These are phyloP conservation scores for Nomada ferruginata DNA, from an alignment of 2,888 invertebrate genomes.

Conservation along the genomic window DNA sequence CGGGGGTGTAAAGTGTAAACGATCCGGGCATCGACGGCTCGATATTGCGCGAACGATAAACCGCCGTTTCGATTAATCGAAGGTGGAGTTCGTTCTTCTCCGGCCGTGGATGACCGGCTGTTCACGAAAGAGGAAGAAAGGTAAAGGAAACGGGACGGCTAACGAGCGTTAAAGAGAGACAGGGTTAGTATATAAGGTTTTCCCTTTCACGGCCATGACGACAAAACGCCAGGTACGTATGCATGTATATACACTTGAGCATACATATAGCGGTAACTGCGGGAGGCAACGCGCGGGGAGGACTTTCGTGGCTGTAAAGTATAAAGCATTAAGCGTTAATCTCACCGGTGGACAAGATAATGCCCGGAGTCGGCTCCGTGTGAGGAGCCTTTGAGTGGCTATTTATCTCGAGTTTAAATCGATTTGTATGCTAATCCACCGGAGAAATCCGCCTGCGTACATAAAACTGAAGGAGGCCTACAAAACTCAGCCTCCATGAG, in stretches of 20 bases:
- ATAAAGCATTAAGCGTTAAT: constrained; percentile 84
- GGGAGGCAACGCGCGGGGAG: constrained; percentile 62
- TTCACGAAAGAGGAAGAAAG: constrained; percentile 9
- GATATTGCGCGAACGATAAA: constrained; percentile 67
- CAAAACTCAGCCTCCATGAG: constrained; percentile 82
- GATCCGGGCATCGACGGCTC: constrained; percentile 66
- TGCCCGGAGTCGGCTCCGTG: constrained; percentile 82
- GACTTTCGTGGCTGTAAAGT: constrained; percentile 77
- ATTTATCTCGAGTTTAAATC: constrained; percentile 84
- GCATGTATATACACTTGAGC: constrained; percentile 40
- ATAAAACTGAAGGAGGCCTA: constrained; percentile 82
- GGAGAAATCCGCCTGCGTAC: constrained; percentile 82
- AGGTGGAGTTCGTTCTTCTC: constrained; percentile 47
- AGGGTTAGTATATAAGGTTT: constrained; percentile 56
- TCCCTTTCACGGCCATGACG: constrained; percentile 58
- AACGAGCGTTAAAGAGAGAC: neutral
- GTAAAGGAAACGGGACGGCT: constrained; percentile 27
- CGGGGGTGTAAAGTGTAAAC: constrained; percentile 73
- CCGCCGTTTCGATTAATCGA: constrained; percentile 73
- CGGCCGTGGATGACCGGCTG: neutral
- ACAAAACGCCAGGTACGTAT: constrained; percentile 61
- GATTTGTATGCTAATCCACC: constrained; percentile 84
- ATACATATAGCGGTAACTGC: constrained; percentile 63
- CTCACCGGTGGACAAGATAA: constrained; percentile 83
- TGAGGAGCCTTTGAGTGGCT: constrained; percentile 83